Percentiles rank a stretch among this genome's conserved stretches.
Evolutionary conservation across 2,888 invertebrate genomes (phyloP).

Genomic region (Rosalia funebris): DNA sequence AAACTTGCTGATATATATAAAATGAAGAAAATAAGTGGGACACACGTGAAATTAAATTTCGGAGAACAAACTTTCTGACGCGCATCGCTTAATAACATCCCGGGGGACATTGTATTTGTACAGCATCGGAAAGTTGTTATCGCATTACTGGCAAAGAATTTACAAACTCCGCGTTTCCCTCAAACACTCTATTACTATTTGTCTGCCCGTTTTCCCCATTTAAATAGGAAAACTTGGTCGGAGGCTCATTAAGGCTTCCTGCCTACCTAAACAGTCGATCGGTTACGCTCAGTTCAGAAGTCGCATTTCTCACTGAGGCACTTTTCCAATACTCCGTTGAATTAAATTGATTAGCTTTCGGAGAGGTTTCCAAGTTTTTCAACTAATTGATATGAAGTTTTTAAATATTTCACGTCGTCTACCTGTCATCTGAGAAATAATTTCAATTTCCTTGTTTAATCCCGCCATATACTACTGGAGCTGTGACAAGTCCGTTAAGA

Average conservation of each 20-base stretch:
- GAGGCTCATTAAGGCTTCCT: slow-evolving; percentile 38
- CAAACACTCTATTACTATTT: slow-evolving; percentile 11
- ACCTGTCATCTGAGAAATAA: slow-evolving; percentile 12
- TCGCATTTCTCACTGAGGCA: slow-evolving; percentile 40
- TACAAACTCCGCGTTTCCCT: slow-evolving; percentile 13
- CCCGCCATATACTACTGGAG: slow-evolving; percentile 2
- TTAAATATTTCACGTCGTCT: slow-evolving; percentile 39
- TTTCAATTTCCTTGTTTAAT: slow-evolving; percentile 1
- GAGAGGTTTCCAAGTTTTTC: slow-evolving; percentile 37
- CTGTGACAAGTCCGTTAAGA: too few species aligned
- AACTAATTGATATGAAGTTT: slow-evolving; percentile 46
- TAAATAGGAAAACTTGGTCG: slow-evolving; percentile 32
- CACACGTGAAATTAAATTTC: neutral
- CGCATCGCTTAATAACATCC: neutral
- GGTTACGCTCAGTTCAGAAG: slow-evolving; percentile 36
- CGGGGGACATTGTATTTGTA: neutral
- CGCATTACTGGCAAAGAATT: slow-evolving; percentile 4
- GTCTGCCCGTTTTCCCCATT: neutral
- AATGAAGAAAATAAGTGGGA: neutral
- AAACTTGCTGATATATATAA: too few species aligned
- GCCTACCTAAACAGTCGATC: slow-evolving; percentile 34
- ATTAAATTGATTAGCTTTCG: slow-evolving; percentile 41
- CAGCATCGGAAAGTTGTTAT: slow-evolving; percentile 3
- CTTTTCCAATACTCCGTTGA: slow-evolving; percentile 37
- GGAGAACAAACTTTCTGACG: neutral